phyloP scores from a whole-genome alignment of 2,888 invertebrate species.

The Ethmia dodecea region DNA sequence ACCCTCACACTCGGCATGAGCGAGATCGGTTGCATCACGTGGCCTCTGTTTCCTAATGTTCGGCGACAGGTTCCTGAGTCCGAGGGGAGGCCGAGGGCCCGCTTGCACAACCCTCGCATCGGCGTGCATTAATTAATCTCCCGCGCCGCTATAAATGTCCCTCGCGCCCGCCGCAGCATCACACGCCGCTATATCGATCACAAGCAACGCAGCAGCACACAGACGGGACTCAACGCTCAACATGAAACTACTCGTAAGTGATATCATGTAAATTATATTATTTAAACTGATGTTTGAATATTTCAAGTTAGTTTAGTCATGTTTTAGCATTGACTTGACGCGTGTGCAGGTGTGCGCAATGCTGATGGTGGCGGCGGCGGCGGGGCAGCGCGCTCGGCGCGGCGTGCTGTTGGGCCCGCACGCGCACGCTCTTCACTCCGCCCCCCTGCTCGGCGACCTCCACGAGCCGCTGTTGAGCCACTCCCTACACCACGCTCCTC shows the following conservation, averaged over 20 bases:
- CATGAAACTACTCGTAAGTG: slow-evolving; percentile 19
- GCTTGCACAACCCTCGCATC: slow-evolving; percentile 7
- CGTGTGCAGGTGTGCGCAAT: slow-evolving; percentile 30
- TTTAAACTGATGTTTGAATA: neutral
- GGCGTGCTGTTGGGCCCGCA: slow-evolving; percentile 43
- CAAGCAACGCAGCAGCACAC: too few relatives aligned
- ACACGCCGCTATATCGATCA: too few relatives aligned
- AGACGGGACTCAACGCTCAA: neutral
- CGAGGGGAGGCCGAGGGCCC: slow-evolving; percentile 2
- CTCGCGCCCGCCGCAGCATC: slow-evolving; percentile 1
- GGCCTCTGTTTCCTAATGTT: neutral
- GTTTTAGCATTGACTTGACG: neutral
- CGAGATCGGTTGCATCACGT: too few relatives aligned
- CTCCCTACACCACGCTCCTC: slow-evolving; percentile 11
- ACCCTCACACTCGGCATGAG: too few relatives aligned
- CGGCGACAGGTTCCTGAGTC: neutral
- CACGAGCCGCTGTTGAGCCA: slow-evolving; percentile 13
- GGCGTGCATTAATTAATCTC: slow-evolving; percentile 7
- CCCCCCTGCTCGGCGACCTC: slow-evolving; percentile 12
- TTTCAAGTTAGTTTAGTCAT: neutral
- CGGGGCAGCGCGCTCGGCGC: slow-evolving; percentile 39
- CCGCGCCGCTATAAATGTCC: slow-evolving; percentile 9
- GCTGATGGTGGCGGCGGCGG: slow-evolving; percentile 32
- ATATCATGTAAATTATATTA: neutral
- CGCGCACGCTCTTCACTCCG: slow-evolving; percentile 18